These are phyloP conservation scores for Echeneis naucrates DNA, from an alignment of 2,797 vertebrate genomes.

Conservation along the genomic window DNA sequence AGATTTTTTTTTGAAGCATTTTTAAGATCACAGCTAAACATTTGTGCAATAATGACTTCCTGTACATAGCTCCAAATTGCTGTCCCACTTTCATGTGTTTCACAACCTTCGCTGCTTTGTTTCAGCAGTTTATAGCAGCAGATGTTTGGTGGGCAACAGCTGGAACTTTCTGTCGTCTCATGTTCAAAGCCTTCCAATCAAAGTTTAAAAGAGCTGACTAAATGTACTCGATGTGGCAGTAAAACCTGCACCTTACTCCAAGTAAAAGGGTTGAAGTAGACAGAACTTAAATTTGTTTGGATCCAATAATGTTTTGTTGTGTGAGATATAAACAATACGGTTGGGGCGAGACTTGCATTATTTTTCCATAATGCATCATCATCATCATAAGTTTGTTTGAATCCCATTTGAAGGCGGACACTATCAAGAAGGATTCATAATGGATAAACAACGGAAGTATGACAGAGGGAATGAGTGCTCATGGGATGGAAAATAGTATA, in stretches of 20 bases:
- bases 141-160: slow-evolving; percentile 48
- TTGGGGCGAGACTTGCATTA: slow-evolving; percentile 19
- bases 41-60: neutral
- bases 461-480: slow-evolving; percentile 7
- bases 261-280: neutral
- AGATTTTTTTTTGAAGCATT: neutral
- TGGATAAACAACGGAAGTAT: slow-evolving; percentile 54
- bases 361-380: slow-evolving; percentile 59
- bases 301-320: neutral
- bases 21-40: neutral
- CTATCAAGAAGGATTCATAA: slow-evolving; percentile 23
- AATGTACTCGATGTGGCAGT: neutral
- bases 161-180: slow-evolving; percentile 37
- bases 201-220: neutral
- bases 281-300: neutral
- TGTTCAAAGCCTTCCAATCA: slow-evolving; percentile 24
- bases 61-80: neutral
- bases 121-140: slow-evolving; percentile 34
- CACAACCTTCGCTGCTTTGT: slow-evolving; percentile 5
- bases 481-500: slow-evolving; percentile 54
- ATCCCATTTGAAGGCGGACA: slow-evolving; percentile 28
- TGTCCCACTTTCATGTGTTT: neutral
- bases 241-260: neutral
- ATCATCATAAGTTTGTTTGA: slow-evolving; percentile 28
- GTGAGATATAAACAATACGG: neutral